phyloP scores from a whole-genome alignment of 64 coral and sea anemone species.

The Montipora capricornis region DNA sequence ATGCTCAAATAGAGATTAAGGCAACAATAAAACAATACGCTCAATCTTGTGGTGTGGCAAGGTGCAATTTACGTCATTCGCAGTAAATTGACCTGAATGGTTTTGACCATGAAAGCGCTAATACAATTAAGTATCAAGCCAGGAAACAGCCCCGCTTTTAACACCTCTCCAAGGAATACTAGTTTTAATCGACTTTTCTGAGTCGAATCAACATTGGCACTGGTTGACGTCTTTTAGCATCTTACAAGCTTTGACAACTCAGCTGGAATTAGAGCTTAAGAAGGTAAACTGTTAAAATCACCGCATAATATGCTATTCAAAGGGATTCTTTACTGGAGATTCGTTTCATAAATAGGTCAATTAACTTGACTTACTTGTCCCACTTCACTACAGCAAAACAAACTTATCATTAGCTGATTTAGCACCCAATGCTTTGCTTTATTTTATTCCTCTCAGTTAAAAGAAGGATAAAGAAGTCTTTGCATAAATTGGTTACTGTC shows the following conservation, averaged over 20 bases:
- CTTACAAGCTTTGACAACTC: background rate
- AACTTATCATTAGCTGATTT: slow-evolving; percentile 40
- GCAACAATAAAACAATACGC: background rate
- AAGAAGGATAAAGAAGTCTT: background rate
- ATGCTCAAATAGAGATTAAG: background rate
- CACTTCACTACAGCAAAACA: slow-evolving; percentile 21
- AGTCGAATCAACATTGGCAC: background rate
- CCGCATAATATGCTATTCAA: no score
- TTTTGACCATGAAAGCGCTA: slow-evolving; percentile 5
- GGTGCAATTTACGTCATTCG: background rate
- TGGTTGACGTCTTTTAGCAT: background rate
- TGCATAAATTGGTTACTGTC: background rate
- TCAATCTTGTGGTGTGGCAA: background rate
- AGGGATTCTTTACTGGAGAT: background rate
- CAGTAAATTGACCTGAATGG: background rate
- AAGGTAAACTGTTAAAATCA: background rate
- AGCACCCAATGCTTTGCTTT: background rate
- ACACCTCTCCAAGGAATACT: background rate
- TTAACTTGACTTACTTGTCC: background rate
- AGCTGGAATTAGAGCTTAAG: background rate
- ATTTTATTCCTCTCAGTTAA: background rate
- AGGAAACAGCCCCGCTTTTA: slow-evolving; percentile 25
- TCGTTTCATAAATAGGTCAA: no score
- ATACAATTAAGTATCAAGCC: slow-evolving; percentile 40
- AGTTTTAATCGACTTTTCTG: background rate